phyloP scores from a whole-genome alignment of 2,888 invertebrate species.

The Heliconius cydno region DNA sequence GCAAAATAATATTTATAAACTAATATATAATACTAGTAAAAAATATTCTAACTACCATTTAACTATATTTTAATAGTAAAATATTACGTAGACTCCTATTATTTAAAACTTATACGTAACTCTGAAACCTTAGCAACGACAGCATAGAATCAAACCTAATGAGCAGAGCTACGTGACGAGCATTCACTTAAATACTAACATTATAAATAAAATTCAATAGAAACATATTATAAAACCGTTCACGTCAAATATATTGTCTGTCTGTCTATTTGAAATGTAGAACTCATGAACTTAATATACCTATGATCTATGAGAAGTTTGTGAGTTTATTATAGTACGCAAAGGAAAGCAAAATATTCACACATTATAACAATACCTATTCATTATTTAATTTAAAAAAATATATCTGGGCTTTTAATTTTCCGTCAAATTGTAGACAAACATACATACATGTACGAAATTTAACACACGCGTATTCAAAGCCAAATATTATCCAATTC shows the following conservation, averaged over 20 bases:
- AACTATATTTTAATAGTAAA: neutral
- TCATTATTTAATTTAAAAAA: too few relatives aligned
- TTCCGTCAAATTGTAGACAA: too few relatives aligned
- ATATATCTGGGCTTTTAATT: too few relatives aligned
- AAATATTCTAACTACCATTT: neutral
- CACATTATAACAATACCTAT: too few relatives aligned
- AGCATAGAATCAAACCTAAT: neutral
- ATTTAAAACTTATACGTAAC: neutral
- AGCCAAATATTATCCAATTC: too few relatives aligned
- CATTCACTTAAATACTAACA: neutral
- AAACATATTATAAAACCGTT: neutral
- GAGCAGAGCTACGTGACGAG: constrained; percentile 1
- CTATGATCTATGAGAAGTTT: too few relatives aligned
- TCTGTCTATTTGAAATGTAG: neutral
- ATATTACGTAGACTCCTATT: neutral
- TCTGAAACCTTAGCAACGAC: neutral
- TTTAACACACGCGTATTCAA: too few relatives aligned
- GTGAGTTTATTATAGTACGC: too few relatives aligned
- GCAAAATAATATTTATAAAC: too few relatives aligned
- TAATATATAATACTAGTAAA: too few relatives aligned
- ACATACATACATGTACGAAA: too few relatives aligned
- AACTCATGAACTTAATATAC: neutral
- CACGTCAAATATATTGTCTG: neutral
- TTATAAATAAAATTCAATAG: constrained; percentile 4
- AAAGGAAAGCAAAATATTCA: too few relatives aligned